These are phyloP conservation scores for Spizaetus ornatus DNA, from an alignment of 2,113 vertebrate species.

Conservation along the genomic window DNA sequence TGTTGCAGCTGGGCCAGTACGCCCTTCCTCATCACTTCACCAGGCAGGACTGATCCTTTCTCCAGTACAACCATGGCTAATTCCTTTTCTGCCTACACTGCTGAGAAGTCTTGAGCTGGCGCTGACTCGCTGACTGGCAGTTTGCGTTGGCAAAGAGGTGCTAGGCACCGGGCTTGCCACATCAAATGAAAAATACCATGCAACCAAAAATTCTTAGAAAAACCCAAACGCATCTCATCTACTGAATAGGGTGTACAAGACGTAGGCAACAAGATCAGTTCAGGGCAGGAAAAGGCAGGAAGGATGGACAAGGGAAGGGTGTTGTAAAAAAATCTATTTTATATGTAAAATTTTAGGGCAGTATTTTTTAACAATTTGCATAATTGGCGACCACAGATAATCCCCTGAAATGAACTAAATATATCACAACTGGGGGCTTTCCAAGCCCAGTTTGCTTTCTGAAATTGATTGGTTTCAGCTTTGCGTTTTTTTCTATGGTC, in stretches of 20 bases:
- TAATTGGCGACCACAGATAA: slow-evolving; percentile 37
- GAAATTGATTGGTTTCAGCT: slow-evolving; percentile 48
- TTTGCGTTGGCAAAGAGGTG: not conserved
- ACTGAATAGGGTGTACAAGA: not conserved
- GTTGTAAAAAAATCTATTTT: not conserved
- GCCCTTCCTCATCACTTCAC: not conserved
- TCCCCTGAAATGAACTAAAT: slow-evolving; percentile 57
- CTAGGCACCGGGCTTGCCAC: not conserved
- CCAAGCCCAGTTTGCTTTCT: slow-evolving; percentile 15
- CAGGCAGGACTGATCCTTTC: not conserved
- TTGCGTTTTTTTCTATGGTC: not conserved
- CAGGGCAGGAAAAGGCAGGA: not conserved
- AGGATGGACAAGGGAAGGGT: not conserved
- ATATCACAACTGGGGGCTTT: slow-evolving; percentile 50
- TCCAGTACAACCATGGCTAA: not conserved
- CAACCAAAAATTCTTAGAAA: not conserved
- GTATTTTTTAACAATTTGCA: slow-evolving; percentile 34
- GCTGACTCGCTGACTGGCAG: not conserved
- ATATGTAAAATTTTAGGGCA: not conserved
- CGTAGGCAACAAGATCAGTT: not conserved
- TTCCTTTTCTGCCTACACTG: not conserved
- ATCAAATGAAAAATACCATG: not conserved
- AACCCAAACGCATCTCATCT: not conserved
- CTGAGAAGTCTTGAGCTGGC: not conserved
- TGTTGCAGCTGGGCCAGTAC: not conserved